phyloP scores from a whole-genome alignment of 2,888 invertebrate species.

The Apoderus coryli region DNA sequence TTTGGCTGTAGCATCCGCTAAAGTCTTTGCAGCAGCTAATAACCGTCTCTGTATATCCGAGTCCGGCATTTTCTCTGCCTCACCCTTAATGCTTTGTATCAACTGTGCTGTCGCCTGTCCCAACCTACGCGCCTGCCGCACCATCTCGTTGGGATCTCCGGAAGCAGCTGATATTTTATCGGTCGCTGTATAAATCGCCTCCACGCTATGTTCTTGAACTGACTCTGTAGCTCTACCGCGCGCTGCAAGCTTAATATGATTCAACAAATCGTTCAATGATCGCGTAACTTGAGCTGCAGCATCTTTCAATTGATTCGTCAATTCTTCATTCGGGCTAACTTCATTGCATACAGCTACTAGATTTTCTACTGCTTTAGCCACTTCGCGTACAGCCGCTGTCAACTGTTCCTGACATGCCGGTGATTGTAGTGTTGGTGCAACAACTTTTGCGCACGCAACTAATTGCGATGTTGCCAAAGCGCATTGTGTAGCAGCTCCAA shows the following conservation, averaged over 20 bases:
- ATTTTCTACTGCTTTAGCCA: constrained; percentile 80
- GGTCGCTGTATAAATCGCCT: constrained; percentile 78
- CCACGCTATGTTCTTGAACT: constrained; percentile 65
- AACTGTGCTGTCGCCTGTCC: constrained; percentile 91
- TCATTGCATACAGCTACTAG: constrained; percentile 72
- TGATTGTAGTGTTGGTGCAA: constrained; percentile 70
- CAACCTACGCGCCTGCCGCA: constrained; percentile 76
- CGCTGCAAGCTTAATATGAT: constrained; percentile 65
- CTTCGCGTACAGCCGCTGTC: constrained; percentile 82
- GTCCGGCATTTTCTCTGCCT: constrained; percentile 79
- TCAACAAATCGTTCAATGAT: constrained; percentile 76
- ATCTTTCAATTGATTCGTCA: constrained; percentile 58
- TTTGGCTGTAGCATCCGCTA: constrained; percentile 91
- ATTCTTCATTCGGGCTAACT: constrained; percentile 48
- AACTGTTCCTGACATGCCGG: constrained; percentile 82
- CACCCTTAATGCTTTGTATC: constrained; percentile 87
- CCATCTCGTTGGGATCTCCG: constrained; percentile 89
- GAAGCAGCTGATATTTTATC: constrained; percentile 73
- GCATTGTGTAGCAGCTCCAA: constrained; percentile 92
- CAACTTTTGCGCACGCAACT: constrained; percentile 92
- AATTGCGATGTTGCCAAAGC: constrained; percentile 95
- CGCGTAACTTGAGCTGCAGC: constrained; percentile 83
- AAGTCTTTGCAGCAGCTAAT: constrained; percentile 83
- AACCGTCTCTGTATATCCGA: constrained; percentile 80
- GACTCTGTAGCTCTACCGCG: constrained; percentile 48